Conservation (phyloP, 2,888 invertebrate species). For the Spodoptera littoralis region DNA sequence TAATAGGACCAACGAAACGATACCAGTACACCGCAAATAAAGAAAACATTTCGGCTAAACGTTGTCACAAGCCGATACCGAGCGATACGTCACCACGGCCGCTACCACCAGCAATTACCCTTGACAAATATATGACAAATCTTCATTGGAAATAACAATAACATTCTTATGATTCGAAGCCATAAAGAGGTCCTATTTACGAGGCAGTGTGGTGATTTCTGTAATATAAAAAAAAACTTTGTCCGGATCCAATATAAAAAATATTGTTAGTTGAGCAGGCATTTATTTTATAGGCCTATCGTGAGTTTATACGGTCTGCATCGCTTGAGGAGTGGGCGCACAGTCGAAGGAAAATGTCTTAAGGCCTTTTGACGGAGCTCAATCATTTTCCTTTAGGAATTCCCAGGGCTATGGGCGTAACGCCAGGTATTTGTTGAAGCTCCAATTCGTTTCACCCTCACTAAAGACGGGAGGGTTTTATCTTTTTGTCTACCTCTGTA, state of each 20-base stretch:
- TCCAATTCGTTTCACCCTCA: slow-evolving; percentile 42
- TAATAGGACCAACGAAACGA: slow-evolving; percentile 43
- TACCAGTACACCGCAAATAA: slow-evolving; percentile 28
- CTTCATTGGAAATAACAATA: slow-evolving; percentile 62
- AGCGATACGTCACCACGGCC: slow-evolving; percentile 40
- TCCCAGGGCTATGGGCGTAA: slow-evolving; percentile 33
- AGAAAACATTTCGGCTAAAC: slow-evolving; percentile 31
- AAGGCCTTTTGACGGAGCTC: slow-evolving; percentile 37
- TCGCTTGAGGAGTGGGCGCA: slow-evolving; percentile 48
- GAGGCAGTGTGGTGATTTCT: slow-evolving; percentile 61
- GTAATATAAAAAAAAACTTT: slow-evolving; percentile 59
- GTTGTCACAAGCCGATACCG: slow-evolving; percentile 27
- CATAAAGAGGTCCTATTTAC: slow-evolving; percentile 66
- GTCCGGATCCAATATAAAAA: slow-evolving; percentile 65
- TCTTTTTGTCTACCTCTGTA: slow-evolving; percentile 47
- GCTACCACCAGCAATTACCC: slow-evolving; percentile 43
- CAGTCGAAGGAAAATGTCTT: slow-evolving; percentile 29
- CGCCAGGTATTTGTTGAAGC: slow-evolving; percentile 46
- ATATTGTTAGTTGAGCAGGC: slow-evolving; percentile 71
- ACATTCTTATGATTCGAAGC: slow-evolving; percentile 63
- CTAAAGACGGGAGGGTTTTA: slow-evolving; percentile 41
- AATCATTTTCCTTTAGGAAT: slow-evolving; percentile 51
- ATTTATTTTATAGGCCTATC: slow-evolving; percentile 74
- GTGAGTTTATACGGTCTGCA: slow-evolving; percentile 64
- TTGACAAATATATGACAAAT: slow-evolving; percentile 57